Conservation (phyloP, 1,140 invertebrate species). For the Hyles euphorbiae region DNA sequence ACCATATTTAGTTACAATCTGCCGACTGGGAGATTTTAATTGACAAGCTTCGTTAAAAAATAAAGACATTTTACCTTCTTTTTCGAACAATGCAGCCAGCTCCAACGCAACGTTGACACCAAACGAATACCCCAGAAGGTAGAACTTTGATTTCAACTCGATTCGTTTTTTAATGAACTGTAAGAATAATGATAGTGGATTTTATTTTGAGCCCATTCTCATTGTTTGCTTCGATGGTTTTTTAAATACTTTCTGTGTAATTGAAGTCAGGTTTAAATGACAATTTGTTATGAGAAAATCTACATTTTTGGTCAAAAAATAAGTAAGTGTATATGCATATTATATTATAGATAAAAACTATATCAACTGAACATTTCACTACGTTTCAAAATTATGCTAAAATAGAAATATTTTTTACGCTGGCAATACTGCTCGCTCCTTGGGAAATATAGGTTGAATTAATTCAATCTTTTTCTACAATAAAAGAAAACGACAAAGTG, state of each 20-base stretch:
- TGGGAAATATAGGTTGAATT: conserved; percentile 3
- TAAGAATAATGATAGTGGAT: conserved; percentile 1
- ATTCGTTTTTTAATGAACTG: conserved; percentile 18
- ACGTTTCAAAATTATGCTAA: too few species aligned
- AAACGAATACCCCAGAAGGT: conserved; percentile 15
- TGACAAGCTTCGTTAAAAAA: conserved; percentile 2
- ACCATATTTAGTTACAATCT: too few species aligned
- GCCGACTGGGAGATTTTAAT: not conserved
- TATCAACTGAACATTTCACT: too few species aligned
- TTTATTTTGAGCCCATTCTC: not conserved
- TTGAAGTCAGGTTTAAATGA: too few species aligned
- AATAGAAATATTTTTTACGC: not conserved
- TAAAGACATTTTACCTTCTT: conserved; percentile 9
- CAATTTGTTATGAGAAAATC: too few species aligned
- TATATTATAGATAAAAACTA: too few species aligned
- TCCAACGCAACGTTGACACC: conserved; percentile 15
- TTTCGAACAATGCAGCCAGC: conserved; percentile 11
- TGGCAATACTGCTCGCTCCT: not conserved
- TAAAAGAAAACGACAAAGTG: conserved; percentile 4
- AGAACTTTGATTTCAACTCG: conserved; percentile 18
- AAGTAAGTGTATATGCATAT: too few species aligned
- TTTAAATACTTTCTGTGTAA: too few species aligned
- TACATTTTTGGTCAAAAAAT: too few species aligned
- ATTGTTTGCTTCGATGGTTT: too few species aligned
- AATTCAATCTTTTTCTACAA: conserved; percentile 2